A percentile compares a stretch with the other conserved stretches of the same genome.
Evolutionary conservation across 2,888 invertebrate genomes (phyloP).

Genomic region (Stegophylla sp.): DNA sequence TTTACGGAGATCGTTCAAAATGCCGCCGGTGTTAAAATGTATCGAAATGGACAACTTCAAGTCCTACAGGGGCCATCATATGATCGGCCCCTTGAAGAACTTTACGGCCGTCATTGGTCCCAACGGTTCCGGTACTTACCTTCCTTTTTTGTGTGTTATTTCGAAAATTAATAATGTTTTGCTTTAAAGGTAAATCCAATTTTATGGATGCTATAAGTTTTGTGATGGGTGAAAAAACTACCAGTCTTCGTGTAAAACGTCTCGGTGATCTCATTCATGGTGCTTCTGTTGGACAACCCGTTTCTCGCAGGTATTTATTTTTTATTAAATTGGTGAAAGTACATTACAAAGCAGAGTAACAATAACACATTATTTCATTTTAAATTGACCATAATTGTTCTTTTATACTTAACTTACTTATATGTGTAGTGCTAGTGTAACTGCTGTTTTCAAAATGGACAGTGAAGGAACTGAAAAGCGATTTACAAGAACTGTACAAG

Average conservation of each 20-base stretch:
- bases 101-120: conserved; percentile 99
- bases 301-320: conserved; percentile 74
- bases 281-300: conserved; percentile 93
- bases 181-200: conserved; percentile 92
- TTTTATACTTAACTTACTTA: conserved; percentile 57
- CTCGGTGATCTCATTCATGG: conserved; percentile 97
- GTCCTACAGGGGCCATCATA: conserved; percentile 91
- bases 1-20: not conserved
- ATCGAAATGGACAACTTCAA: conserved; percentile 99
- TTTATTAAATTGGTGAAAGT: no score
- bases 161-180: no score
- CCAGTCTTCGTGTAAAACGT: conserved; percentile 89
- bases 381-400: no score
- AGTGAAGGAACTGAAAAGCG: conserved; percentile 76
- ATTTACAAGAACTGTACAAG: conserved; percentile 89
- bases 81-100: conserved; percentile 93
- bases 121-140: conserved; percentile 90
- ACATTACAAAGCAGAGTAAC: not conserved
- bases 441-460: conserved; percentile 87
- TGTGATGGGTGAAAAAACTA: conserved; percentile 98
- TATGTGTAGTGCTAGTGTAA: conserved; percentile 84
- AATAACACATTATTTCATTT: not conserved
- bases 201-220: conserved; percentile 99
- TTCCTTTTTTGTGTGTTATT: no score
- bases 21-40: conserved; percentile 57